These are phyloP conservation scores for Eumerus sabulonum DNA, from an alignment of 2,888 invertebrate genomes.

Conservation along the genomic window DNA sequence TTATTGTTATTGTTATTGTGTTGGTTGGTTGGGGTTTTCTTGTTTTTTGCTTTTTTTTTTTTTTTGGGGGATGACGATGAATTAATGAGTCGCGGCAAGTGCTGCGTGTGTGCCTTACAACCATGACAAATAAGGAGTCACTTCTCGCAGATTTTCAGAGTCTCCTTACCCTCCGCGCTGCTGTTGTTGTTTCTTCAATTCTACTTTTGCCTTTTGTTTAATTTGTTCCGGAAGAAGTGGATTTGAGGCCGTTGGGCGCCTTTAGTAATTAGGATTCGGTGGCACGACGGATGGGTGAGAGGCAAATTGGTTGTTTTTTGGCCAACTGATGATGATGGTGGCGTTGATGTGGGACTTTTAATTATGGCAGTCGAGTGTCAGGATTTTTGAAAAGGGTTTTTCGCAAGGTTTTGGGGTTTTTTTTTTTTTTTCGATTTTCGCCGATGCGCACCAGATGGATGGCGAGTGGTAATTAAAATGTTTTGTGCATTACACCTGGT, in stretches of 20 bases:
- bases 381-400: constrained; percentile 54
- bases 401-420: background rate
- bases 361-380: constrained; percentile 49
- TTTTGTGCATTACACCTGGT: constrained; percentile 25
- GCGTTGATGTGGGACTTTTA: constrained; percentile 45
- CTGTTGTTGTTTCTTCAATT: constrained; percentile 11
- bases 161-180: background rate
- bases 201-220: constrained; percentile 34
- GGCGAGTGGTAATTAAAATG: constrained; percentile 50
- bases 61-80: constrained; percentile 56
- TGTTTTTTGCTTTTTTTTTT: background rate
- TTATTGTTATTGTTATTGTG: constrained; percentile 42
- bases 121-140: constrained; percentile 63
- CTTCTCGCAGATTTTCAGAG: constrained; percentile 8
- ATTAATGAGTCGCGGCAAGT: constrained; percentile 62
- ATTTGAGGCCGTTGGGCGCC: constrained; percentile 63
- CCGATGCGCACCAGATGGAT: too few species aligned
- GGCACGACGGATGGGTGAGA: constrained; percentile 5
- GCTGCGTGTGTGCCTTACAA: constrained; percentile 55
- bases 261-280: constrained; percentile 33
- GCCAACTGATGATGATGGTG: constrained; percentile 51
- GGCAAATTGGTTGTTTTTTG: constrained; percentile 47
- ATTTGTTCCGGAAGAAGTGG: constrained; percentile 56
- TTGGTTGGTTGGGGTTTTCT: background rate
- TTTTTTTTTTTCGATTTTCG: too few species aligned